A percentile compares a stretch with the other conserved stretches of the same genome.
phyloP scores from a whole-genome alignment of 2,888 invertebrate species.

The Copidosoma aretas region DNA sequence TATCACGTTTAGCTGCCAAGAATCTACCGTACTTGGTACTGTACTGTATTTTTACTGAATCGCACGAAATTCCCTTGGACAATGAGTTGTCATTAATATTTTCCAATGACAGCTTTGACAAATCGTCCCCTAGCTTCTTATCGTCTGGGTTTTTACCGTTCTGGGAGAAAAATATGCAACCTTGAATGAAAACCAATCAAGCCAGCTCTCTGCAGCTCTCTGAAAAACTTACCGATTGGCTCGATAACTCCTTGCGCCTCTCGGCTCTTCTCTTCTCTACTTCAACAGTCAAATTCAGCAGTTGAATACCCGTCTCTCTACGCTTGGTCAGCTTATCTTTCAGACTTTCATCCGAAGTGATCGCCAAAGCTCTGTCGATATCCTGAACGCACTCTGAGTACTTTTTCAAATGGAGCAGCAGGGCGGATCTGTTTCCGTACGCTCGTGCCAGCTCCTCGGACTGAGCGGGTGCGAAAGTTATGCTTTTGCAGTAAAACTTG shows the following conservation, averaged over 20 bases:
- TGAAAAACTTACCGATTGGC: not conserved
- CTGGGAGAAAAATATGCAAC: not conserved
- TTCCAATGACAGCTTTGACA: not conserved
- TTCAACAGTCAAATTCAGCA: not conserved
- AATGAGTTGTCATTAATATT: not conserved
- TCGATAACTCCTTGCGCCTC: no score
- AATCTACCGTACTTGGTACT: slow-evolving; percentile 11
- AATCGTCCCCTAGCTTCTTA: not conserved
- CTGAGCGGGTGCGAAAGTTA: not conserved
- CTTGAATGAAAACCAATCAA: no score
- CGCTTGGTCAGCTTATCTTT: not conserved
- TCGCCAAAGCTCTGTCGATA: not conserved
- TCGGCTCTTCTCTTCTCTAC: not conserved
- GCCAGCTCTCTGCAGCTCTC: no score
- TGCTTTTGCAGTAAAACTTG: not conserved
- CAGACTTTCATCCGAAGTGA: not conserved
- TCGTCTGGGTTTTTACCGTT: not conserved
- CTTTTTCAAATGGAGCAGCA: not conserved
- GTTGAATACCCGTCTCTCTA: not conserved
- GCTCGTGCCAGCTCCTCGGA: not conserved
- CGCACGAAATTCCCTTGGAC: not conserved
- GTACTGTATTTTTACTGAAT: not conserved
- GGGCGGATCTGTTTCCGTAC: not conserved
- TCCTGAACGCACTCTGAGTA: not conserved
- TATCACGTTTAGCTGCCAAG: slow-evolving; percentile 72